Evolutionary conservation across 2,113 vertebrate genomes (phyloP), one percentile per base, ranked within the genome.

Genomic region (Cheirogaleus medius): DNA sequence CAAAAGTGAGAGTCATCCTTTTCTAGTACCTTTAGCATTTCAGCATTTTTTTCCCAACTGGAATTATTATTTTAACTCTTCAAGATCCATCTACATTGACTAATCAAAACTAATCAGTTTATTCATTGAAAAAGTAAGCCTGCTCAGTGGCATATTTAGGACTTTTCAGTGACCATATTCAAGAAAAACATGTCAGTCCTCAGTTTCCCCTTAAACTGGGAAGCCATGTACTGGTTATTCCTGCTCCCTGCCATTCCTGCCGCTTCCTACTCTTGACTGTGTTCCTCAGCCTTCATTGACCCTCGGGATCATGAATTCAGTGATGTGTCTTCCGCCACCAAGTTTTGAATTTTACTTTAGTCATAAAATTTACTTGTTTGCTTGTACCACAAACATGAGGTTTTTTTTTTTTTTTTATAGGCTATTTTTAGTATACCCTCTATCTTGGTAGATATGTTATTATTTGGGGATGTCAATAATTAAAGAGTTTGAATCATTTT

Each of bases 171-270:
- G 56, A 4, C 76, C 27, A 0, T 9, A 60, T 52, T 37, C 47
- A 20, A 32, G 54, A 29, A 42, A 78, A 25, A 32, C 58, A 52
- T 15, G 14, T 25, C 25, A 23, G 39, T 21, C 42, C n/a, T 4
- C 7, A 15, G 0, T 20, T n/a, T 8, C 17, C 6, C 4, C 20
- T 71, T 12, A 23, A 21, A 8, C 54, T 17, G 37, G 78, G 58
- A 13, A 49, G 7, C 2, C 23, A 0, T 3, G 8, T 10, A 8
- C 1, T 4, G 6, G 1, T 4, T 9, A 1, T 0, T 4, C 60
- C 27, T 64, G 74, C 42, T 23, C 66, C 44, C 7, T 39, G 44
- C 63, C 2, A 2, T 32, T 17, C 56, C 3, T 0, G 0, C 9
- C 21, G 13, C 81, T 49, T 82, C 56, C 34, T n/a, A 3, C 77